Base-by-base conservation (phyloP, 2,888 invertebrate species). In the Hermaeophaga mercurialis region DNA sequence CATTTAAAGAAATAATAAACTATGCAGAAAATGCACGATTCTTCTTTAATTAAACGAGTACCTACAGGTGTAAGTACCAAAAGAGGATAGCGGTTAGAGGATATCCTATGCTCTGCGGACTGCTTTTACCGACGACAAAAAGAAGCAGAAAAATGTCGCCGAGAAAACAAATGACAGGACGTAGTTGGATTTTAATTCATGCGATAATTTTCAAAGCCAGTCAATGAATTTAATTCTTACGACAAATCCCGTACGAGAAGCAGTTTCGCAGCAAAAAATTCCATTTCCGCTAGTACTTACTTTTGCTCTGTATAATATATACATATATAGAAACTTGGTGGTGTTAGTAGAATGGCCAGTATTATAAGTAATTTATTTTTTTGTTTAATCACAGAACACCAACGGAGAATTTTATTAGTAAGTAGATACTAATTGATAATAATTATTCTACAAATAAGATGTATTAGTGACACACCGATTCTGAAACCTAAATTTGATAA, bases 151-250 rank as follows among this genome's bases (percentile, higher is more conserved):
- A 45, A 33, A 45, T 47, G 54, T 47, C 38, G 39, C 19, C 36
- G 14, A 33, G 43, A 11, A n/a, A 53, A 58, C 58, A 58, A 61
- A 58, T 54, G 55, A 59, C 62, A 59, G 63, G 63, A 63, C 60
- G 55, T 60, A 43, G 46, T 58, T 28, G 19, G 28, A 33, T 50
- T 56, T 60, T 50, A 53, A 59, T 59, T 53, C 56, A 43, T 6
- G 18, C 26, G 43, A 46, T 49, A 33, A 48, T 58, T 59, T 59
- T 52, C 8, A 17, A 45, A 54, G 26, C 53, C 55, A 56, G 61
- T 59, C 61, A 61, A 63, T 60, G 61, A 61, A 58, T 61, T 57
- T 50, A 49, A 60, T 57, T 39, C 48, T 45, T 62, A 60, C 62
- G 46, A 62, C 60, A 28, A 52, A 53, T 62, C 60, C 62, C 60